Conservation (phyloP, 2,888 invertebrate species). For the Morinoia aosen region DNA sequence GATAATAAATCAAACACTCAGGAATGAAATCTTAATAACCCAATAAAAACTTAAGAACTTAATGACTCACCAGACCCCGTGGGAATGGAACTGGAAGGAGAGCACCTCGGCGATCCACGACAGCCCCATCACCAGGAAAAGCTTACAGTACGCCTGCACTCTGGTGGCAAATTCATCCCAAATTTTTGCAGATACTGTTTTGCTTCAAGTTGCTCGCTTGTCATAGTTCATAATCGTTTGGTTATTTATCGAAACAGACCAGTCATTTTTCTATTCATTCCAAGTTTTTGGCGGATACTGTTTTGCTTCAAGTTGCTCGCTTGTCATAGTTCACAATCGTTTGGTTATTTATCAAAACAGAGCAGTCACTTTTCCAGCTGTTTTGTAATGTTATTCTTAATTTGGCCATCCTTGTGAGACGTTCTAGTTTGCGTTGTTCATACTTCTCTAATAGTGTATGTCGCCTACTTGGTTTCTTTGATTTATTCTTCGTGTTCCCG, state of each 20-base stretch:
- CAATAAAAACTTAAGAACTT: background rate
- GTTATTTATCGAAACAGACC: background rate
- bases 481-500: no score
- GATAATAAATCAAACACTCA: no score
- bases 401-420: no score
- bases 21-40: no score
- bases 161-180: background rate
- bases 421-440: no score
- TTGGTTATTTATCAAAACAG: background rate
- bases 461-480: no score
- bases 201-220: background rate
- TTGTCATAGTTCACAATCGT: background rate
- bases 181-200: background rate
- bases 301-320: background rate
- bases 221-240: background rate
- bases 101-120: constrained; percentile 30
- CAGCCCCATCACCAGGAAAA: constrained; percentile 21
- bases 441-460: no score
- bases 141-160: constrained; percentile 10
- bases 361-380: background rate
- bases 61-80: background rate
- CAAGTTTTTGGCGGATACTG: background rate
- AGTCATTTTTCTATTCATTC: background rate
- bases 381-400: no score
- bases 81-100: constrained; percentile 31